phyloP scores from a whole-genome alignment of 1,140 invertebrate species.

The Psilanteris sp. region DNA sequence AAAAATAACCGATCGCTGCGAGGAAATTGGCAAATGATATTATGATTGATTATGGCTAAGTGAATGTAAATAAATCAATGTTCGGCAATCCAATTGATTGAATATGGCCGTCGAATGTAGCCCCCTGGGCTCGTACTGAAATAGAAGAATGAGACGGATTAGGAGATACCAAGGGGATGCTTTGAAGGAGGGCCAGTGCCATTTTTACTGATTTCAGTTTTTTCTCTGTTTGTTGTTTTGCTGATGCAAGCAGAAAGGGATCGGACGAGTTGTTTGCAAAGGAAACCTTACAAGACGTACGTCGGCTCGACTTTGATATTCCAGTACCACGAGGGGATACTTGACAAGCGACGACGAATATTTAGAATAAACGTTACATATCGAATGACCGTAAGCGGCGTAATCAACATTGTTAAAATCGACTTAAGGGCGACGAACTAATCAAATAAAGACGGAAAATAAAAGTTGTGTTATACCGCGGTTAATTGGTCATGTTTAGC shows the following conservation, averaged over 20 bases:
- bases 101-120: conserved; percentile 16
- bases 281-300: conserved; percentile 19
- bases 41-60: conserved; percentile 21
- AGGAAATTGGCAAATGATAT: conserved; percentile 29
- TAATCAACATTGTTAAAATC: no score
- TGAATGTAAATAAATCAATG: conserved; percentile 44
- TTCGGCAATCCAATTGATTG: conserved; percentile 30
- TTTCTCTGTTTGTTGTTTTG: conserved; percentile 30
- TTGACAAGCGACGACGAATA: background rate
- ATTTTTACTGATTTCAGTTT: conserved; percentile 39
- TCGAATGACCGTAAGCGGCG: background rate
- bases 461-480: no score
- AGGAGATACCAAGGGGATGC: conserved; percentile 3
- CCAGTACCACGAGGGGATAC: background rate
- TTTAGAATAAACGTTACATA: conserved; percentile 4
- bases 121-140: conserved; percentile 2
- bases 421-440: no score
- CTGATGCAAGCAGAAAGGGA: conserved; percentile 17
- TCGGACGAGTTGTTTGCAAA: conserved; percentile 8
- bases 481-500: no score
- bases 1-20: conserved; percentile 8
- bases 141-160: conserved; percentile 20
- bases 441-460: no score
- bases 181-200: conserved; percentile 1
- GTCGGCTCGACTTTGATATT: conserved; percentile 5